Percentiles rank a stretch among this genome's conserved stretches.
Conservation (phyloP, 2,797 vertebrate species). For the Pipistrellus pygmaeus region DNA sequence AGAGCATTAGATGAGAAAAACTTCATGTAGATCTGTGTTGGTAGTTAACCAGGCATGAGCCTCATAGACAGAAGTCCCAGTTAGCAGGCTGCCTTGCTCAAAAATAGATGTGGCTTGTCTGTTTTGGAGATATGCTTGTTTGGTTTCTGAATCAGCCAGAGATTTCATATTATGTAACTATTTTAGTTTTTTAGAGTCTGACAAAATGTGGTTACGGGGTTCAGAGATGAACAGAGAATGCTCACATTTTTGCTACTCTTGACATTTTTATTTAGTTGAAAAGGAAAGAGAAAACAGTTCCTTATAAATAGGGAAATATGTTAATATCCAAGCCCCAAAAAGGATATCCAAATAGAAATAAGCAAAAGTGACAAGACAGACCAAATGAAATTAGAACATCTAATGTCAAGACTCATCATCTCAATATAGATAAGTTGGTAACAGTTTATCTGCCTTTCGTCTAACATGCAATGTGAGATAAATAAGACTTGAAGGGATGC, state of each 20-base stretch:
- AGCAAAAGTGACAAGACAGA: neutral
- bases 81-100: neutral
- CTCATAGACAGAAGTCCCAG: neutral
- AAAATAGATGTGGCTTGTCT: neutral
- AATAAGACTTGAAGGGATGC: neutral
- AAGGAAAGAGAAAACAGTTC: neutral
- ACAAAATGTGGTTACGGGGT: neutral
- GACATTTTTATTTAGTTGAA: neutral
- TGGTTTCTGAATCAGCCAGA: conserved; percentile 38
- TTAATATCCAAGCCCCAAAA: neutral
- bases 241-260: neutral
- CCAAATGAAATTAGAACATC: neutral
- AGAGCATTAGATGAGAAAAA: neutral
- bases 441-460: neutral
- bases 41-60: neutral
- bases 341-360: neutral
- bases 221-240: conserved; percentile 25
- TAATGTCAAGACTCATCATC: conserved; percentile 8
- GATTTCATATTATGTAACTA: conserved; percentile 22
- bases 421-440: neutral
- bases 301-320: neutral
- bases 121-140: neutral
- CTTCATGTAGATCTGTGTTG: neutral
- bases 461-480: neutral
- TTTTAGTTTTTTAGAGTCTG: neutral